Evolutionary conservation across 2,888 invertebrate genomes (phyloP), one percentile per base, ranked within the genome.

Genomic region (Epinotia demarniana): DNA sequence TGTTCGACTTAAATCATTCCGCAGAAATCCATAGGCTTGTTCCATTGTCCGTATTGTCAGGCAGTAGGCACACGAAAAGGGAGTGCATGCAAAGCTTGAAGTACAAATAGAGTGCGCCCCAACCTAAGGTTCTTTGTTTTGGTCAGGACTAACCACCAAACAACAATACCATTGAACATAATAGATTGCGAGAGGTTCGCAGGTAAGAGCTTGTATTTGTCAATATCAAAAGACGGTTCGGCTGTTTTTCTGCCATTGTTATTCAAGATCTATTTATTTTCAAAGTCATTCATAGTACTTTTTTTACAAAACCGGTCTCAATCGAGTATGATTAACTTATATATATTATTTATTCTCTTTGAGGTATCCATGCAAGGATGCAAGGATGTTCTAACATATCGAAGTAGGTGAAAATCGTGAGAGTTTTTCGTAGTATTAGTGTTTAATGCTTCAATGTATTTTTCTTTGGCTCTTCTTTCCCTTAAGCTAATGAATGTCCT

Each of bases 121-220:
- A 33, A 18, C 39, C n/a, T 18, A 18, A 18, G 27, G n/a, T 66
- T 11, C 23, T 27, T 23, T 23, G 27, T 16, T 53, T 18, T 11
- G 46, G 67, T 19, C n/a, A 58, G 13, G 16, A 68, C 19, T 19
- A 16, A 39, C 27, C 43, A 60, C 23, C 58, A 69, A 58, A 58
- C 43, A 19, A 68, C 58, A n/a, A 8, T 18, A 19, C 68, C 16
- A 27, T 8, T 33, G 27, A 33, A 27, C 49, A 53, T 33, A 66
- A 13, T 19, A 63, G 12, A 2, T 49, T n/a, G 43, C n/a, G 23
- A 46, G 18, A 8, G 43, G 58, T 39, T 46, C 69, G 23, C 69
- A 69, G 58, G 58, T 68, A 23, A 43, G 55, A 57, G 23, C 23
- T 23, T 16, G 58, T 69, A 16, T 68, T 33, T 16, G 19, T 57